These are phyloP conservation scores for Alexandromys fortis DNA, from an alignment of 2,113 vertebrate species.

Conservation along the genomic window DNA sequence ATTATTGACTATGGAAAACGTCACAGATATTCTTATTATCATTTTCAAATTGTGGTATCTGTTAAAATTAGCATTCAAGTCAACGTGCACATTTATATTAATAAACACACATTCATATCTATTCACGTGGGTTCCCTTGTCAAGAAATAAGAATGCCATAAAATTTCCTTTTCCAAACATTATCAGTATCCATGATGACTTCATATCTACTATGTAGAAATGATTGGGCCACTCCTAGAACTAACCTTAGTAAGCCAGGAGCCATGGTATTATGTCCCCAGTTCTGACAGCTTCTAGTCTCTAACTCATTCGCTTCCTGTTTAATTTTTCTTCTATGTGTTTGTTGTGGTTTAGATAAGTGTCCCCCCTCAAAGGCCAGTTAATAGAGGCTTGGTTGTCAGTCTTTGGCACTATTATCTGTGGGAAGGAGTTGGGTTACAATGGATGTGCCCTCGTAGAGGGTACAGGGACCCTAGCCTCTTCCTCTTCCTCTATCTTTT, in stretches of 20 bases:
- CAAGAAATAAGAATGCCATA: conserved; percentile 26
- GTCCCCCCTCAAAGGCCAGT: neutral
- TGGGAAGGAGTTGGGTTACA: neutral
- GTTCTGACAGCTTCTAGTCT: neutral
- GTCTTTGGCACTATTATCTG: neutral
- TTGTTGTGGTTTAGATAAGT: neutral
- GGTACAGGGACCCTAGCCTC: neutral
- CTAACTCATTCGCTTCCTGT: neutral
- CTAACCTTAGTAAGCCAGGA: neutral
- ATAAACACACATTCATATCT: neutral
- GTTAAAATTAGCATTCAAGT: neutral
- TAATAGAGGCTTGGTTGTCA: neutral
- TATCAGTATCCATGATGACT: neutral
- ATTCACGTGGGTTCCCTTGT: neutral
- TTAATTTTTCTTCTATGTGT: neutral
- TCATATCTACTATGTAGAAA: neutral
- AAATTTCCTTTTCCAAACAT: conserved; percentile 63
- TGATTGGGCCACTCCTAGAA: neutral
- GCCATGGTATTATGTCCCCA: neutral
- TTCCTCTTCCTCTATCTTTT: neutral
- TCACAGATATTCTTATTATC: neutral
- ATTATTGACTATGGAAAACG: neutral
- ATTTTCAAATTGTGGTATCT: conserved; percentile 5
- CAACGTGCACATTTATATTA: neutral
- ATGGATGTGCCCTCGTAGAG: neutral